A percentile compares a stretch with the other conserved stretches of the same genome.
phyloP scores from a whole-genome alignment of 2,797 vertebrate species.

The Fistularia commersonii region DNA sequence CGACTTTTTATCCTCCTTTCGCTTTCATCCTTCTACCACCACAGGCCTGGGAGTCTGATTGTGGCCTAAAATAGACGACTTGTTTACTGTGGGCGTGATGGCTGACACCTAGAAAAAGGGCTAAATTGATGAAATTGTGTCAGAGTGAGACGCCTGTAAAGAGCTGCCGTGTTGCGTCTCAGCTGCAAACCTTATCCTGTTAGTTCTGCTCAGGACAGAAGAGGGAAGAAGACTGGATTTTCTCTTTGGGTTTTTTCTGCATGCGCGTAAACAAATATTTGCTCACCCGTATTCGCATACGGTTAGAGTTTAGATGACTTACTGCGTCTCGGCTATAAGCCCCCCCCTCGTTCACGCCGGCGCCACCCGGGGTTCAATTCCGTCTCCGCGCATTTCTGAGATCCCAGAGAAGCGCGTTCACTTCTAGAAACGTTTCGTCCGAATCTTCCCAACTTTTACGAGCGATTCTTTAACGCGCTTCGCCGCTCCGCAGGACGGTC shows the following conservation, averaged over 20 bases:
- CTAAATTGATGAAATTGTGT: constrained; percentile 49
- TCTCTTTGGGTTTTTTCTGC: constrained; percentile 4
- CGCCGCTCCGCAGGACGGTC: too few species aligned
- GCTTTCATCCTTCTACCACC: constrained; percentile 12
- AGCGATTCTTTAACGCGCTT: too few species aligned
- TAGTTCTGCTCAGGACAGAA: constrained; percentile 49
- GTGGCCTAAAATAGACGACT: constrained; percentile 41
- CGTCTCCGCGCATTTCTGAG: constrained; percentile 8
- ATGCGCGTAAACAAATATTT: constrained; percentile 1
- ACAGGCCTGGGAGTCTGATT: constrained; percentile 14
- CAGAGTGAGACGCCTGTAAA: constrained; percentile 33
- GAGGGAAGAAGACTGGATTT: constrained; percentile 19
- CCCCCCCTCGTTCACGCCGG: background rate
- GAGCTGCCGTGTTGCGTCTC: constrained; percentile 42
- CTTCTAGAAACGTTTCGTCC: too few species aligned
- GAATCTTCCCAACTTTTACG: too few species aligned
- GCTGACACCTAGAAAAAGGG: constrained; percentile 21
- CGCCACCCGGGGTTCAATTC: constrained; percentile 10
- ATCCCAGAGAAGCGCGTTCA: constrained; percentile 1
- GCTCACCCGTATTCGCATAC: too few species aligned
- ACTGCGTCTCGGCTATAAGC: constrained; percentile 4
- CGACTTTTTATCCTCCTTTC: constrained; percentile 26
- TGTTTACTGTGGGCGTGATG: constrained; percentile 43
- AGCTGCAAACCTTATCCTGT: constrained; percentile 55
- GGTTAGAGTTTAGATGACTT: background rate